A percentile compares a stretch with the other conserved stretches of the same genome.
Evolutionary conservation across 2,888 invertebrate species (phyloP).

Genomic region (Nebria salina): DNA sequence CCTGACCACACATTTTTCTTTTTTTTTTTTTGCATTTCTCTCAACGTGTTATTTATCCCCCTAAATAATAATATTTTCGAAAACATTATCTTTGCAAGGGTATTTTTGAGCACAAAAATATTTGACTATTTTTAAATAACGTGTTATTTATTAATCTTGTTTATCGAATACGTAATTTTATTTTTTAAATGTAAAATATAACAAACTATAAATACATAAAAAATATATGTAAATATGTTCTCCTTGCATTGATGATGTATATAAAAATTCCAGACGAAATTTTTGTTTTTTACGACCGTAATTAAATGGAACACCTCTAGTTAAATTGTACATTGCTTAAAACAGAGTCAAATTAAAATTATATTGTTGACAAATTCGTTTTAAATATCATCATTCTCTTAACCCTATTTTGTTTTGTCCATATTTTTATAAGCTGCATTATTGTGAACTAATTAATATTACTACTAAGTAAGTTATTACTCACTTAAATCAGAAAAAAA

Average conservation of each 20-base stretch:
- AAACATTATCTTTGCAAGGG: constrained; percentile 33
- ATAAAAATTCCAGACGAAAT: constrained; percentile 18
- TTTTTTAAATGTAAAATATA: background rate
- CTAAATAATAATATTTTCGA: background rate
- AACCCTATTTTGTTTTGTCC: constrained; percentile 5
- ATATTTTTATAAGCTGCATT: constrained; percentile 2
- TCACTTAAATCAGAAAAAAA: background rate
- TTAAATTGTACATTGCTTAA: constrained; percentile 35
- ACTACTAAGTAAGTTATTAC: background rate
- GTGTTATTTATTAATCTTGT: background rate
- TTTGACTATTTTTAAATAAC: constrained; percentile 1
- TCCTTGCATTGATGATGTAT: constrained; percentile 41
- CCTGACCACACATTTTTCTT: background rate
- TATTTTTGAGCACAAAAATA: constrained; percentile 5
- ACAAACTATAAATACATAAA: background rate
- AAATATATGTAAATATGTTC: background rate
- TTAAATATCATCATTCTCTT: constrained; percentile 8
- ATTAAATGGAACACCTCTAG: constrained; percentile 12
- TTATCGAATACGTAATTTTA: background rate
- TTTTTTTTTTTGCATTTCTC: background rate
- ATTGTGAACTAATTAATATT: background rate
- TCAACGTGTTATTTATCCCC: background rate
- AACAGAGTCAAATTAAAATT: constrained; percentile 44
- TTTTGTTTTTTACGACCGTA: constrained; percentile 5
- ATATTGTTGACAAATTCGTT: constrained; percentile 39